Conservation (phyloP, 2,888 invertebrate species). For the Pyrrhosoma nymphula region DNA sequence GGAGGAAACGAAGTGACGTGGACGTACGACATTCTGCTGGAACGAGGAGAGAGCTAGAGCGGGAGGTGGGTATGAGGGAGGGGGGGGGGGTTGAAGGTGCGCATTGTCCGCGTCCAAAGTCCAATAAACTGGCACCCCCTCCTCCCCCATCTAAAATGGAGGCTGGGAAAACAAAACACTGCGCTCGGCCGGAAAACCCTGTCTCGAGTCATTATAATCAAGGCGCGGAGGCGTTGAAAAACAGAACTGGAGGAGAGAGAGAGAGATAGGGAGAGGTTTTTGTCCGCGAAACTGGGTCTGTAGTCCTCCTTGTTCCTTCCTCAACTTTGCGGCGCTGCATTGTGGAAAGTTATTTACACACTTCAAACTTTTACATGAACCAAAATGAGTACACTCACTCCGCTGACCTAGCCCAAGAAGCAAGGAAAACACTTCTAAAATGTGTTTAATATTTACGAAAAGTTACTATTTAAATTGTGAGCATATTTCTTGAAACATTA, state of each 20-base stretch:
- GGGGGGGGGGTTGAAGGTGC: background rate
- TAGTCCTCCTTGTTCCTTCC: background rate
- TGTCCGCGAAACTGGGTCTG: background rate
- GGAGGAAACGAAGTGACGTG: conserved; percentile 11
- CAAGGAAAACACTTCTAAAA: no score
- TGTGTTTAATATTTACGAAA: no score
- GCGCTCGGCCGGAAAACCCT: background rate
- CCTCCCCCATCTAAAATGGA: background rate
- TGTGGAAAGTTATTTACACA: no score
- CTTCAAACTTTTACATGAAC: no score
- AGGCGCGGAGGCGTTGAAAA: background rate
- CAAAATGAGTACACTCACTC: no score
- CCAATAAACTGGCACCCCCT: background rate
- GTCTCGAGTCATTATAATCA: conserved; percentile 32
- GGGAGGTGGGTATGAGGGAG: background rate
- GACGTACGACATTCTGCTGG: background rate
- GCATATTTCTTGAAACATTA: no score
- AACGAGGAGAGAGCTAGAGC: background rate
- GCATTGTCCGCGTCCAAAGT: conserved; percentile 13
- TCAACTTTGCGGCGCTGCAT: no score
- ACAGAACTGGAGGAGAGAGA: background rate
- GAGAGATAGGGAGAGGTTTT: background rate
- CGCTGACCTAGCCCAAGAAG: no score
- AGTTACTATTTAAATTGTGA: no score
- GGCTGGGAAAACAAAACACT: conserved; percentile 27